Base-by-base conservation (phyloP, 1,140 invertebrate species). In the Caerostris darwini region DNA sequence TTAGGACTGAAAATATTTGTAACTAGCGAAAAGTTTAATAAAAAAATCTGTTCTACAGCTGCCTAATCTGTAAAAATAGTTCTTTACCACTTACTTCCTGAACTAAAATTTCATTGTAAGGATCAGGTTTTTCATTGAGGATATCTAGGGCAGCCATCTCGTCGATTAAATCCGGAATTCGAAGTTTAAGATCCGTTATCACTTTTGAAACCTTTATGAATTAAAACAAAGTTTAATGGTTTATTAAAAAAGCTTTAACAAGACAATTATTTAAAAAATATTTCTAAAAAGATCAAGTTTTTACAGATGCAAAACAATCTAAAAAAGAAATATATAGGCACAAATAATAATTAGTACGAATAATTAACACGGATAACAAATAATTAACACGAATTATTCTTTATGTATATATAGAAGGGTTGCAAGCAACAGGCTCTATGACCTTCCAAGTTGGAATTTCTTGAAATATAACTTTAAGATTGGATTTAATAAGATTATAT, bases 61-160 rank as follows among this genome's bases (percentile, higher is more conserved):
- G 2, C 34, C 34, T 34, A 2, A 2, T 2, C 34, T 34, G 34
- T 34, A 34, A 34, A 34, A 34, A 34, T 34, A 34, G 34, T 34
- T 34, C 34, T 34, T 34, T 34, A 34, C 34, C 34, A 82, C 58
- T 82, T 92, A 92, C 90, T 53, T 92, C 90, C 61, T 92, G 71
- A 12, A 92, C 34, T 64, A 92, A 53, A 61, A 92, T 10, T 64
- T 61, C 19, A 58, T 14, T 53, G 7, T 61, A 92, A 19, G 57
- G 77, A 81, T 81, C 71, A n/a, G 56, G 71, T 53, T 59, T 83
- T 50, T 82, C 64, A 17, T 92, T 14, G 6, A 90, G 54, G 14
- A 92, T 82, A 61, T 92, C 77, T 8, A 82, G 14, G 14, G 90
- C 90, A 61, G 71, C 57, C 12, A 6, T 50, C 59, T 82, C 64